These are phyloP conservation scores for Orthosia cruda DNA, from an alignment of 2,888 invertebrate species.

Conservation along the genomic window DNA sequence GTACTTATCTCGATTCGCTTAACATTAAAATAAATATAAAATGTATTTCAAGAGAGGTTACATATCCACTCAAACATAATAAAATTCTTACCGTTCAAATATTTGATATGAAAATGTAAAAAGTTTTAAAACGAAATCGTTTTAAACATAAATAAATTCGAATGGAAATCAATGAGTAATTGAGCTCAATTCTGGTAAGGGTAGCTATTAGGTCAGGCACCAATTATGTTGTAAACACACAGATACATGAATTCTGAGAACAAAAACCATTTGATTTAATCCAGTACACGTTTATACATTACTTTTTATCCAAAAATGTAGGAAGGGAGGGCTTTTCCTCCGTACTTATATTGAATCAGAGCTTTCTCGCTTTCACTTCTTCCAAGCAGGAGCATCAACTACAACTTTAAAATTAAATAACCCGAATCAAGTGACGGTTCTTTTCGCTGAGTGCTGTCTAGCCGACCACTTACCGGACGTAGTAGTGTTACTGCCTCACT, in stretches of 20 bases:
- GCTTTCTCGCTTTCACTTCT: no score
- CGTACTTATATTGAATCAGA: not conserved
- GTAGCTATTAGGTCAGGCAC: not conserved
- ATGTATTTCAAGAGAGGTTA: not conserved
- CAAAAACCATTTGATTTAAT: not conserved
- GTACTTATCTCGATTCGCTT: not conserved
- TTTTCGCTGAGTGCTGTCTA: constrained; percentile 42
- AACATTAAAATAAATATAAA: constrained; percentile 1
- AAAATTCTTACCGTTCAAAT: constrained; percentile 12
- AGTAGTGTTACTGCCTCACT: not conserved
- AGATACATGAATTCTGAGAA: not conserved
- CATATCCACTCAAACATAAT: not conserved
- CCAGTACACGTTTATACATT: not conserved
- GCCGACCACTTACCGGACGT: constrained; percentile 9
- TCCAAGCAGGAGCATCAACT: not conserved
- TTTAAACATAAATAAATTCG: not conserved
- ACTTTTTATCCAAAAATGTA: no score
- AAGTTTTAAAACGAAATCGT: constrained; percentile 13
- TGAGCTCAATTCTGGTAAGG: not conserved
- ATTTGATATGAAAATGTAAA: not conserved
- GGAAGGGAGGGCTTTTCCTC: no score
- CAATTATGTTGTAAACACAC: not conserved
- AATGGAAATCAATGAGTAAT: constrained; percentile 23
- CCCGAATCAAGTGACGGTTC: constrained; percentile 19
- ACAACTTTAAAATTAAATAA: constrained; percentile 43